Percentiles rank a stretch among this genome's conserved stretches.
Evolutionary conservation across 2,888 invertebrate genomes (phyloP).

Genomic region (Ceriagrion tenellum): DNA sequence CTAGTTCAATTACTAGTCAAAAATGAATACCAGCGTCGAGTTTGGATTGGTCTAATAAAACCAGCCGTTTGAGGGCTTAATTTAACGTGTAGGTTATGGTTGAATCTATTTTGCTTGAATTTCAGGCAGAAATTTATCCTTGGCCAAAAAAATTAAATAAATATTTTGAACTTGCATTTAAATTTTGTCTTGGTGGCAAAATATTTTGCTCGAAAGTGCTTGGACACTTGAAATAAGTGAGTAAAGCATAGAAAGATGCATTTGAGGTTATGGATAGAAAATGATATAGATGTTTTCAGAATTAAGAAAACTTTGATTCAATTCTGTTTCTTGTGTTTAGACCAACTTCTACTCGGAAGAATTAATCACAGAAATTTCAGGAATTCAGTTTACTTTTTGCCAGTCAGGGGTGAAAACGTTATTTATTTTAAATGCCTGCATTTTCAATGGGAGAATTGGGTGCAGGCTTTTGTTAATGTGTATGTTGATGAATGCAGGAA

Average conservation of each 20-base stretch:
- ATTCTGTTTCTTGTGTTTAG: background rate
- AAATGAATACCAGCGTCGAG: background rate
- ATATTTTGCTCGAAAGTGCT: background rate
- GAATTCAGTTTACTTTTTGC: background rate
- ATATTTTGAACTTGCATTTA: background rate
- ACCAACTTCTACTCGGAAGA: background rate
- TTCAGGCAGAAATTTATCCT: background rate
- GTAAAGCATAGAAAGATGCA: background rate
- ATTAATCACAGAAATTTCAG: background rate
- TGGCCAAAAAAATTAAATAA: background rate
- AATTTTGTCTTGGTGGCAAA: background rate
- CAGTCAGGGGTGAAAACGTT: background rate
- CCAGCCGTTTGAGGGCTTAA: background rate
- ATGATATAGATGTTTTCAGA: background rate
- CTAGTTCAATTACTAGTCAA: conserved; percentile 38
- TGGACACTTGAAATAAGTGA: background rate
- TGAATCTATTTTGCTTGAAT: background rate
- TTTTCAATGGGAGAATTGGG: background rate
- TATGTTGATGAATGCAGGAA: background rate
- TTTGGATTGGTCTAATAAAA: conserved; percentile 29
- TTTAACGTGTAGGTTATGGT: background rate
- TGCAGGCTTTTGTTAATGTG: background rate
- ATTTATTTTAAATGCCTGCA: background rate
- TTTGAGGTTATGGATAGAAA: background rate
- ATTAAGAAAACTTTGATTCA: background rate